A percentile compares a stretch with the other conserved stretches of the same genome.
phyloP scores from a whole-genome alignment of 2,113 vertebrate genomes.

The Phaethon lepturus region DNA sequence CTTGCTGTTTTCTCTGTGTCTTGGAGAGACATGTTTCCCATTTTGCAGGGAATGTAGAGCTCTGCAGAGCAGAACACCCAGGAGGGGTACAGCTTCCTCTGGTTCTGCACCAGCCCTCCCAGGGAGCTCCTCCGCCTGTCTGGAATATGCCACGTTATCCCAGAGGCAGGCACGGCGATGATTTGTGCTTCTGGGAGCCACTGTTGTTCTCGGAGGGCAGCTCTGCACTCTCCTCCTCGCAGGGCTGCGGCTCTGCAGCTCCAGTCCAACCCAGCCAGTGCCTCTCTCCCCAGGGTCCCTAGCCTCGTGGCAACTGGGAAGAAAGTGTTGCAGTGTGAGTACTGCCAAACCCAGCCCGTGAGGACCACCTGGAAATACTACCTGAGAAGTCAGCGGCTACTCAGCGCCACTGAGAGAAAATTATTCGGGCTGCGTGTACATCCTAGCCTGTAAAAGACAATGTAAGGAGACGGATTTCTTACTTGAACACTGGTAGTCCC shows the following conservation, averaged over 20 bases:
- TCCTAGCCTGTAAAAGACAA: not conserved
- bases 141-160: not conserved
- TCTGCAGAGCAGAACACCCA: slow-evolving; percentile 6
- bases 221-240: not conserved
- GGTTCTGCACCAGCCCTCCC: slow-evolving; percentile 26
- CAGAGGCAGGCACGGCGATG: not conserved
- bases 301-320: not conserved
- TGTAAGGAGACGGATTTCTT: not conserved
- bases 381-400: not conserved
- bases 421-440: not conserved
- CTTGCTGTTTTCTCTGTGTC: not conserved
- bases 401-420: not conserved
- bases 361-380: not conserved
- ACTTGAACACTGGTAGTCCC: not conserved
- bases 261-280: not conserved
- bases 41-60: not conserved
- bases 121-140: not conserved
- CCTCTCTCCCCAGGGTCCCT: not conserved
- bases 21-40: not conserved
- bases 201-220: not conserved
- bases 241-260: not conserved
- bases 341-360: not conserved
- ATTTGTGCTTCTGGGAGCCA: not conserved
- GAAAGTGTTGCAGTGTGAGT: not conserved
- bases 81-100: slow-evolving; percentile 22